These are phyloP conservation scores for Halictus rubicundus DNA, from an alignment of 1,140 invertebrate species.

Conservation along the genomic window DNA sequence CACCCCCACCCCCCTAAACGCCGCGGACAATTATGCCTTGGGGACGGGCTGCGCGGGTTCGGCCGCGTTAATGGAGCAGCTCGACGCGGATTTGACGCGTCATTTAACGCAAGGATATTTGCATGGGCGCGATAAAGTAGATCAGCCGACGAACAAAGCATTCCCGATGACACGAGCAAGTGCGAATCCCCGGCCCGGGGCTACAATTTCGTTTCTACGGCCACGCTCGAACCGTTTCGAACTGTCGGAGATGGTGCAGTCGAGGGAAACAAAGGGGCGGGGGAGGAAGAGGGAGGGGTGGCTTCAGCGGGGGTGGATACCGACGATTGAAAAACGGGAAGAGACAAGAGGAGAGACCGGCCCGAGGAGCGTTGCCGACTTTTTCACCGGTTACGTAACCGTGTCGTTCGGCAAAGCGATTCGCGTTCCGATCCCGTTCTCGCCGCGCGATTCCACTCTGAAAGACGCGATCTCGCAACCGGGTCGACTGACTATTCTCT, in stretches of 20 bases:
- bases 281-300: not conserved
- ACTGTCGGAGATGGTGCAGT: too few species aligned
- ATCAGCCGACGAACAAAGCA: conserved; percentile 33
- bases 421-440: conserved; percentile 7
- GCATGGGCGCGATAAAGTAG: conserved; percentile 39
- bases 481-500: too few species aligned
- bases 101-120: conserved; percentile 49
- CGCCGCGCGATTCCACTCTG: not conserved
- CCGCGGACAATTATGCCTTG: not conserved
- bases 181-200: conserved; percentile 28
- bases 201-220: conserved; percentile 24
- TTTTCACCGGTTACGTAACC: conserved; percentile 31
- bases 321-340: not conserved
- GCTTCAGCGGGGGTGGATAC: not conserved
- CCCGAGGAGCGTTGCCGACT: not conserved
- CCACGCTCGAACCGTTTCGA: not conserved
- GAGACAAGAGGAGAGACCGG: too few species aligned
- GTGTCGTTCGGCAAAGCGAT: conserved; percentile 10
- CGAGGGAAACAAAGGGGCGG: too few species aligned
- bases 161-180: conserved; percentile 33
- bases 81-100: conserved; percentile 33
- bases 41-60: not conserved
- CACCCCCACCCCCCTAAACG: too few species aligned
- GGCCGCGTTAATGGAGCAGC: conserved; percentile 22
- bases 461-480: not conserved